Base-by-base conservation (phyloP, 2,113 vertebrate species). In the Rousettus leschenaultii region DNA sequence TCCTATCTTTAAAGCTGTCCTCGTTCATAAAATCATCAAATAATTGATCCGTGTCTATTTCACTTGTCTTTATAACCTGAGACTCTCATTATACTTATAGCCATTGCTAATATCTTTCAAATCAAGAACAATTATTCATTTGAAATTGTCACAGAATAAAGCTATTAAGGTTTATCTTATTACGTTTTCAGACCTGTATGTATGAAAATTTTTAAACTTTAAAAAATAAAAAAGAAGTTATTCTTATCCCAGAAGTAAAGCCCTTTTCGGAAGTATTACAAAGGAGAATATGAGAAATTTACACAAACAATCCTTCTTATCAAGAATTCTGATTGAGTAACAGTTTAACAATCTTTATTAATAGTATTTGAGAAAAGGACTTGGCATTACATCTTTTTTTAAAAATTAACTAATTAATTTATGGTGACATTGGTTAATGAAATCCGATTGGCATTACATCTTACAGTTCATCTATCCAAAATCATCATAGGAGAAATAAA, bases 171-270 rank as follows among this genome's bases (percentile, higher is more conserved):
- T 90, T 35, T 84, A 51, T 93, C 40, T 68, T 66, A 68, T 89
- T 71, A 87, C 48, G 4, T 96, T 51, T 84, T 16, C 15, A 95
- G 45, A 35, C 55, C 19, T 74, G 18, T 6, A 30, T 61, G 19
- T 30, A 57, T 73, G 8, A 53, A 24, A 45, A 16, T 53, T 92
- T 83, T 22, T 66, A 61, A 55, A 61, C 22, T 89, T 86, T 89
- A 14, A 87, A 89, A 57, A n/a, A 8, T 12, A 45, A 35, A 12
- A 63, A 15, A 51, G 45, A 26, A 80, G 2, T 51, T 24, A 65
- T 55, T 84, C 6, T 80, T 94, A n/a, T 75, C 3, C 14, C 28
- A 93, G 94, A 92, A 84, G 35, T 88, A 95, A 94, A 75, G 12
- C 26, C 2, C 3, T 85, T 93, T 70, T 24, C 2, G 75, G 26